Percentiles rank a stretch among this genome's conserved stretches.
Conservation (phyloP, 2,113 vertebrate species). For the Megaleporinus macrocephalus region DNA sequence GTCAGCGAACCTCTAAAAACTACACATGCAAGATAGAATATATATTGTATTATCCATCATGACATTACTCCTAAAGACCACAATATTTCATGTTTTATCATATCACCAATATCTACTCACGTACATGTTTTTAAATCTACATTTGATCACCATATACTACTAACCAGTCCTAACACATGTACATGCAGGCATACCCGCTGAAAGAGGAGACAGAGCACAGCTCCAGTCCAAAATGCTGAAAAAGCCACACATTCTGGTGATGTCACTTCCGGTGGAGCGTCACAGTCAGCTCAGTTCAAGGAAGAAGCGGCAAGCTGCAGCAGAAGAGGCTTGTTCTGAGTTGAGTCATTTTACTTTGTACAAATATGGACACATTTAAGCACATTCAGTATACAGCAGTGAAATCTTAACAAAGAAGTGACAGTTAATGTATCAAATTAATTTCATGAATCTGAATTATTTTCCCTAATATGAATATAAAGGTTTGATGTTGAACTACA, state of each 20-base stretch:
- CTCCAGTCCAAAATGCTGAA: rapidly evolving
- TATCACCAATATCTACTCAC: background rate
- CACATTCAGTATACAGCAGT: background rate
- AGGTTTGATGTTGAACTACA: no score
- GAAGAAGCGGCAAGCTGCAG: constrained; percentile 75
- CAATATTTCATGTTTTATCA: background rate
- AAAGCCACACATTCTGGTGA: constrained; percentile 84
- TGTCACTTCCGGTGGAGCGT: constrained; percentile 82
- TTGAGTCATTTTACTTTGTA: constrained; percentile 48
- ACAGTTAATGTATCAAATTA: no score
- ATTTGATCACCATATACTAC: background rate
- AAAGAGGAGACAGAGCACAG: background rate
- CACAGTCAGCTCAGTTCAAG: constrained; percentile 71
- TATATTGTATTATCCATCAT: no score
- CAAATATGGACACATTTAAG: background rate
- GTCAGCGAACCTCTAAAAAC: no score
- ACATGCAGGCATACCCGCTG: background rate
- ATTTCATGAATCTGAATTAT: no score
- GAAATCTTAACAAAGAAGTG: no score
- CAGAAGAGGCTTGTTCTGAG: constrained; percentile 67
- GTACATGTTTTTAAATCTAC: background rate
- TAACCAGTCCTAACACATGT: background rate
- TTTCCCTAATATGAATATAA: no score
- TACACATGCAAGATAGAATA: no score
- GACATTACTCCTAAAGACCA: background rate